phyloP scores from a whole-genome alignment of 2,888 invertebrate species.

The Agrochola lota region DNA sequence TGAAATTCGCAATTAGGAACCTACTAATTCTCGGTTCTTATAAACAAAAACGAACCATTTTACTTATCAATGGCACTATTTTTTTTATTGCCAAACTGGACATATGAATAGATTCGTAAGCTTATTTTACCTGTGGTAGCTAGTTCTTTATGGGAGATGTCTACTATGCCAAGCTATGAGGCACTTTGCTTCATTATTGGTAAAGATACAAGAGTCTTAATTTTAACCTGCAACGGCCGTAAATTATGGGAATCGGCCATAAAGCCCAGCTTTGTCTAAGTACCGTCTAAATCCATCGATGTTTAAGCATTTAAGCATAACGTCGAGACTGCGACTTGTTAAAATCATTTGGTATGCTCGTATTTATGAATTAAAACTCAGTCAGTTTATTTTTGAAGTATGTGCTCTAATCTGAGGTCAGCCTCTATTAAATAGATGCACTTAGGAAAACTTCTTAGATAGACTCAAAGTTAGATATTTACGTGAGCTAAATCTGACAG shows the following conservation, averaged over 20 bases:
- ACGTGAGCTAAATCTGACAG: slow-evolving; percentile 26
- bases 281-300: background rate
- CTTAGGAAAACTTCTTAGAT: background rate
- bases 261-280: background rate
- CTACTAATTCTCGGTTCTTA: background rate
- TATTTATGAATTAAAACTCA: background rate
- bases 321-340: background rate
- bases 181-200: too few relatives aligned
- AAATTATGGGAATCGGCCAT: too few relatives aligned
- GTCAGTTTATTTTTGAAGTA: too few relatives aligned
- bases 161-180: too few relatives aligned
- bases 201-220: too few relatives aligned
- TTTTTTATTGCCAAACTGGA: too few relatives aligned
- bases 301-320: background rate
- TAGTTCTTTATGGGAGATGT: too few relatives aligned
- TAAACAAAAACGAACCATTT: too few relatives aligned
- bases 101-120: too few relatives aligned
- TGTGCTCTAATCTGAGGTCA: background rate
- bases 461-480: slow-evolving; percentile 1
- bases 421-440: slow-evolving; percentile 11
- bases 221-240: too few relatives aligned
- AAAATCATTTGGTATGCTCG: background rate
- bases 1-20: background rate
- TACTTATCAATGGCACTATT: too few relatives aligned
- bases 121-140: too few relatives aligned